Evolutionary conservation across 1,140 invertebrate genomes (phyloP), one percentile per base, ranked within the genome.

Genomic region (Drosophila micromelanica): DNA sequence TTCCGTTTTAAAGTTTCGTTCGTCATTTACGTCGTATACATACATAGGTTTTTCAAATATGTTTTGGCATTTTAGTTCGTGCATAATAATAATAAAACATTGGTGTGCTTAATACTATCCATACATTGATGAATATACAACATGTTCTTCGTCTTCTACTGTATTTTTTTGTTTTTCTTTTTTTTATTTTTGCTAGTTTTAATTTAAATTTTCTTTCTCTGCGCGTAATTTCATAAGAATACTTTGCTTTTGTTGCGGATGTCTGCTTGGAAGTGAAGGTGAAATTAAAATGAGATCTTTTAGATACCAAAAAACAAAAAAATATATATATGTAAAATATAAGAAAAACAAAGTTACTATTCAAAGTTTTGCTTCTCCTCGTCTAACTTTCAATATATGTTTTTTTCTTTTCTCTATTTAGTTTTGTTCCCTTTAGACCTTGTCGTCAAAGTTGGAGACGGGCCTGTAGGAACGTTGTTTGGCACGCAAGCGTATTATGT

Each of bases 401-500:
- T n/a, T n/a, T 38, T 46, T 23, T 51, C 37, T 11, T 15, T 57
- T 60, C 20, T 40, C n/a, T 23, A 2, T 8, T 8, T 7, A 35
- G 32, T 8, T 35, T 9, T 1, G 1, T 9, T 35, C 49, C 65
- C 55, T 62, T 72, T 75, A 90, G 71, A 86, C 84, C 65, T 87
- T 91, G 40, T 91, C 87, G 62, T 91, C 90, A 54, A 84, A 77
- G 51, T 71, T 90, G 38, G 90, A 90, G 59, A 91, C 90, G 12
- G 90, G 90, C 55, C 73, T 68, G 67, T 91, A 91, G 74, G 90
- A 91, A 75, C 90, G 84, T 73, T 91, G 81, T 59, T 90, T 90
- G 67, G 84, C 78, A 49, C 51, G 78, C 62, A 89, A 40, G 11
- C 90, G 82, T 23, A 12, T 30, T 13, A 91, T 82, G 27, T 73